phyloP scores from a whole-genome alignment of 2,888 invertebrate species.

The Drosophila greeni region DNA sequence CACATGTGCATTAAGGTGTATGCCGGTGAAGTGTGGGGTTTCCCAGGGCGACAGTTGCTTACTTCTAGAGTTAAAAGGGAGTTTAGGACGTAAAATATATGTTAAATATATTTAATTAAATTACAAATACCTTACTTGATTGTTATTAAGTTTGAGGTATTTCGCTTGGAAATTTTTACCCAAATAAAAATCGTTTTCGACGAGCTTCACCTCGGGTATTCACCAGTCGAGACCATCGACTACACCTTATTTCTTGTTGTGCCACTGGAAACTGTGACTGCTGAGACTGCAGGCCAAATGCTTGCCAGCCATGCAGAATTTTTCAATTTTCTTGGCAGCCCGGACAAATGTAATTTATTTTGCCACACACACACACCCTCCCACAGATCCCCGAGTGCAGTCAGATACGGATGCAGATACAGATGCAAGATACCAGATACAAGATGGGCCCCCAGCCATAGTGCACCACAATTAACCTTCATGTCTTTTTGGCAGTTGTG shows the following conservation, averaged over 20 bases:
- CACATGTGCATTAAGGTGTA: conserved; percentile 16
- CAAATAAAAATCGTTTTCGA: neutral
- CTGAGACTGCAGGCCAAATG: conserved; percentile 49
- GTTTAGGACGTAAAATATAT: neutral
- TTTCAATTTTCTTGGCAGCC: conserved; percentile 68
- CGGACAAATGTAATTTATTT: conserved; percentile 66
- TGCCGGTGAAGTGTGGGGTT: neutral
- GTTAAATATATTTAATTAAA: neutral
- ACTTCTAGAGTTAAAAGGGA: neutral
- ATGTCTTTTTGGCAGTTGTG: conserved; percentile 69
- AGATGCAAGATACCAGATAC: conserved; percentile 37
- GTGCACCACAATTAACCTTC: conserved; percentile 70
- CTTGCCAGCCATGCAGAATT: conserved; percentile 56
- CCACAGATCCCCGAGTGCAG: conserved; percentile 20
- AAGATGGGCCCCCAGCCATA: conserved; percentile 36
- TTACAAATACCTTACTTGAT: too few relatives aligned
- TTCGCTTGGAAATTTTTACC: neutral
- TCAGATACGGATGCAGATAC: conserved; percentile 44
- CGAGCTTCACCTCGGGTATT: neutral
- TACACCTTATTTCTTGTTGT: conserved; percentile 7
- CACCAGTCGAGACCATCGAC: neutral
- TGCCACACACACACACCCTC: conserved; percentile 19
- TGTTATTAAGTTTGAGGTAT: neutral
- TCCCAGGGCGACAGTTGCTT: conserved; percentile 11
- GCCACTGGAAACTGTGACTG: conserved; percentile 39